These are phyloP conservation scores for Eucidaris tribuloides DNA, from an alignment of 35 echinoderm and acorn worm genomes.

Conservation along the genomic window DNA sequence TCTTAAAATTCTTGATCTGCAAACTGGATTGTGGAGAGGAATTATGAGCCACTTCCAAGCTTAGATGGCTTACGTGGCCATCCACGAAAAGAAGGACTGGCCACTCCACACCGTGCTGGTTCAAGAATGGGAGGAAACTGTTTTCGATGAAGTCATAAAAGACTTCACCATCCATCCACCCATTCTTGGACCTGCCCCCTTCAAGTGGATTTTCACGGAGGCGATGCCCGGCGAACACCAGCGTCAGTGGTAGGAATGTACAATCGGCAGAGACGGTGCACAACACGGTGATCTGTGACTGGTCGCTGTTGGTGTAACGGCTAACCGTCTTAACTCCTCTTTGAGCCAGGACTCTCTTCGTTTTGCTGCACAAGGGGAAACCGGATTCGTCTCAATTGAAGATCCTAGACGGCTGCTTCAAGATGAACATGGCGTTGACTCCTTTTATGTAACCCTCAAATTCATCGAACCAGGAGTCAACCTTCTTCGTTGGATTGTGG, in stretches of 20 bases:
- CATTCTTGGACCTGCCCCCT: no score
- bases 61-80: conserved; percentile 45
- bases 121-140: conserved; percentile 24
- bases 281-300: conserved; percentile 45
- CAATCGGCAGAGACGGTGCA: conserved; percentile 15
- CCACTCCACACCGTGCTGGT: not conserved
- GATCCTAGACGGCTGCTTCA: no score
- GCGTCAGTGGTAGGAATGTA: conserved; percentile 36
- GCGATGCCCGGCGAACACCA: conserved; percentile 33
- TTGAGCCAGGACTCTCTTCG: no score
- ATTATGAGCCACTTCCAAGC: conserved; percentile 44
- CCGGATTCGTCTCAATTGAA: no score
- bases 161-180: conserved; percentile 29
- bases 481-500: no score
- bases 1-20: no score
- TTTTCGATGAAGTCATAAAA: conserved; percentile 51
- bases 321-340: conserved; percentile 20
- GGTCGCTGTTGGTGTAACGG: not conserved
- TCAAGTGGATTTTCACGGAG: conserved; percentile 25
- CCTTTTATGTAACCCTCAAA: no score
- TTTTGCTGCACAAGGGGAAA: no score
- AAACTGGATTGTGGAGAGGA: no score
- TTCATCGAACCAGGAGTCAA: no score
- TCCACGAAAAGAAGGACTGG: conserved; percentile 54
- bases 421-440: no score